A percentile compares a stretch with the other conserved stretches of the same genome.
Evolutionary conservation across 2,797 vertebrate genomes (phyloP).

Genomic region (Lophius americanus): DNA sequence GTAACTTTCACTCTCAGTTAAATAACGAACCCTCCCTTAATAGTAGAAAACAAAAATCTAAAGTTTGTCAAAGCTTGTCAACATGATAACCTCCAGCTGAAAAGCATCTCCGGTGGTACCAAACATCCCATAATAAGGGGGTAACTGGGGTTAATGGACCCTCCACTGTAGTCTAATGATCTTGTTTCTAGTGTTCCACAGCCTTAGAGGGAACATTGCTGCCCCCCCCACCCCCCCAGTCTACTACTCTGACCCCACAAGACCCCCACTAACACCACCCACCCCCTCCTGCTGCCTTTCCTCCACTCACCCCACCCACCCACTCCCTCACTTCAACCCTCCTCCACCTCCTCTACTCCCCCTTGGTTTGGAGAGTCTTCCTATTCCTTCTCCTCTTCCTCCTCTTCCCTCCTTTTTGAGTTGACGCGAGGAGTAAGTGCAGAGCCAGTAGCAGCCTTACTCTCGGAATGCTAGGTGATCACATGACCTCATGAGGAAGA

Average conservation of each 20-base stretch:
- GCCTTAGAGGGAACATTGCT: slow-evolving; percentile 59
- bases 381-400: slow-evolving; percentile 70
- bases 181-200: slow-evolving; percentile 34
- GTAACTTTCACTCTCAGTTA: too few species aligned
- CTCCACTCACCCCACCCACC: slow-evolving; percentile 61
- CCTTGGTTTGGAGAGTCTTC: slow-evolving; percentile 70
- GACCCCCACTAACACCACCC: slow-evolving; percentile 53
- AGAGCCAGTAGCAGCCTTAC: slow-evolving; percentile 84
- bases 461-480: slow-evolving; percentile 76
- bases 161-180: background rate
- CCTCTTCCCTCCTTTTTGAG: slow-evolving; percentile 81
- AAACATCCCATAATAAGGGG: background rate
- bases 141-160: background rate
- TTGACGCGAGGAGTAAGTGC: slow-evolving; percentile 86
- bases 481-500: slow-evolving; percentile 69
- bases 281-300: slow-evolving; percentile 42
- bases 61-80: too few species aligned
- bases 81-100: background rate
- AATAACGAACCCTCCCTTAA: too few species aligned
- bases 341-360: slow-evolving; percentile 58
- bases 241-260: slow-evolving; percentile 29
- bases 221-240: slow-evolving; percentile 24
- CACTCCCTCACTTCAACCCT: slow-evolving; percentile 53
- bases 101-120: background rate
- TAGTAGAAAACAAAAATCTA: too few species aligned